Base-by-base conservation (phyloP, 2,888 invertebrate genomes). In the Xylocampa areola region DNA sequence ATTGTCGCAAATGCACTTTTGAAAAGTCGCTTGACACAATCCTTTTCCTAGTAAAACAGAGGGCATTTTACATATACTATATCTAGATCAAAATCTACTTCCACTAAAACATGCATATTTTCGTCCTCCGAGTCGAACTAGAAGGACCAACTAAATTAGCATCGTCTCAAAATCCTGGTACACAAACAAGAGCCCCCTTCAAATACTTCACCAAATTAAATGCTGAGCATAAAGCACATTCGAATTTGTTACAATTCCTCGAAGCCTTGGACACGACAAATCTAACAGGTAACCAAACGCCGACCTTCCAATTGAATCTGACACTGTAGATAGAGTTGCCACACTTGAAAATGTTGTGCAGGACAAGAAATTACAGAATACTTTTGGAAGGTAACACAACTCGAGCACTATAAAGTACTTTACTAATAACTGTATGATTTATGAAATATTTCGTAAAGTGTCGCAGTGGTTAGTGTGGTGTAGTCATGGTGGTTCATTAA, bases 241-340 rank as follows among this genome's bases (percentile, higher is more conserved):
- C 67, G 62, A 65, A 70, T 62, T 67, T 50, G 58, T 59, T 63
- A 75, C 67, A 70, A 65, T 65, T 70, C 60, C 39, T 30, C 23
- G 6, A 16, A 68, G 49, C 74, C 74, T 74, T 75, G 74, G 57
- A 65, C 65, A 73, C 68, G 64, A 73, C 74, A 75, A 61, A 73
- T 50, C 73, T 65, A 74, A 73, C 53, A 62, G 54, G 68, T 68
- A 68, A 67, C 57, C 40, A 60, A 68, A 44, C 57, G 62, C 59
- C 51, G 45, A 70, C 70, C 70, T 70, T 74, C 73, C 73, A 74
- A 75, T 75, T 73, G 73, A 58, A 73, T 73, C 73, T 75, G 67
- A 74, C 75, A 74, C 67, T 60, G 19, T 41, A 23, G 4, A 5
- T 67, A 67, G 7, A 23, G 57, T 64, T 16, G 3, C 66, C 57